phyloP scores from a whole-genome alignment of 2,888 invertebrate genomes.

The Nemotelus pantherinus region DNA sequence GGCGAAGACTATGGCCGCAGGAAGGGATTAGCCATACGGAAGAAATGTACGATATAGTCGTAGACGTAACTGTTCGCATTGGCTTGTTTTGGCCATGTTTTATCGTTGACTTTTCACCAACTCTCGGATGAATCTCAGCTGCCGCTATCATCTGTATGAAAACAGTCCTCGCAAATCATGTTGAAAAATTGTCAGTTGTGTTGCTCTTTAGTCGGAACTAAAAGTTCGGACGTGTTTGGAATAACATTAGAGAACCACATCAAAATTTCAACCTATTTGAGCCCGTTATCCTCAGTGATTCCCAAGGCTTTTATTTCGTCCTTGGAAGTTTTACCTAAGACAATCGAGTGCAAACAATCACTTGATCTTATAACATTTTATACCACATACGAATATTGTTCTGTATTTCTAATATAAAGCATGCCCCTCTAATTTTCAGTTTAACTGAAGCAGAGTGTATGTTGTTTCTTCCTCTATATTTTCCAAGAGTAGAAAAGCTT shows the following conservation, averaged over 20 bases:
- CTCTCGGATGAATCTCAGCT: not conserved
- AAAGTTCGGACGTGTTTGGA: conserved; percentile 46
- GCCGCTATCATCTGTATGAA: not conserved
- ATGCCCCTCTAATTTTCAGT: no score
- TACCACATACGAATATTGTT: no score
- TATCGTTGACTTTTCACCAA: conserved; percentile 20
- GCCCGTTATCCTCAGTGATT: no score
- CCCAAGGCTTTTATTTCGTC: no score
- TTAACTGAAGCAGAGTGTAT: no score
- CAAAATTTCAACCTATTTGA: no score
- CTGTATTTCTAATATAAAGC: no score
- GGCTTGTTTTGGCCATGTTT: conserved; percentile 8
- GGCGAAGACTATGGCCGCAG: not conserved
- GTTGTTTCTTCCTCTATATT: no score
- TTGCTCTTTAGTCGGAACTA: conserved; percentile 10
- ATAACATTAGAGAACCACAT: not conserved
- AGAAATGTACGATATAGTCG: not conserved
- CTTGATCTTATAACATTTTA: no score
- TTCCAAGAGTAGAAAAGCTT: no score
- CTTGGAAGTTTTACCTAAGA: no score
- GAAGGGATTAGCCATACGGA: conserved; percentile 10
- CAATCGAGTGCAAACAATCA: no score
- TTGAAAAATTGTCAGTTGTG: not conserved
- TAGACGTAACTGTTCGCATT: not conserved
- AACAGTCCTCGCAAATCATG: conserved; percentile 2